Conservation (phyloP, 2,797 vertebrate genomes). For the Harpagifer antarcticus region DNA sequence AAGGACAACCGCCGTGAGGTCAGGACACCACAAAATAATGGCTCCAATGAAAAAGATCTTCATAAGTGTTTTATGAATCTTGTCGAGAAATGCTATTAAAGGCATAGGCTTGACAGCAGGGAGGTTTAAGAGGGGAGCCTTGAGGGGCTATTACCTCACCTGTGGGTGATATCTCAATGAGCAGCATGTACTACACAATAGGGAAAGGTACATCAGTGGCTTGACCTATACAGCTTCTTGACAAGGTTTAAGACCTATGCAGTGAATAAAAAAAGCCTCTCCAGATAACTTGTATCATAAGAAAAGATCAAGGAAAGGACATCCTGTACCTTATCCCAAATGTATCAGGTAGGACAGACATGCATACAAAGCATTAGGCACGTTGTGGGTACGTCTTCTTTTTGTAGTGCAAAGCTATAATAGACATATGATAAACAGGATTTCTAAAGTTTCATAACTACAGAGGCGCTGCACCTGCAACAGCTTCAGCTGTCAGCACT, state of each 20-base stretch:
- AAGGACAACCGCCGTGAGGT: constrained; percentile 39
- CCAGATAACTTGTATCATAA: constrained; percentile 23
- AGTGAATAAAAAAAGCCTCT: constrained; percentile 41
- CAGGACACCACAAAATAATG: constrained; percentile 40
- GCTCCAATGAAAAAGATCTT: constrained; percentile 34
- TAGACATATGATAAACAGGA: not conserved
- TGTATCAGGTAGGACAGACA: not conserved
- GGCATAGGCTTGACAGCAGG: constrained; percentile 41
- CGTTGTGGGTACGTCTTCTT: constrained; percentile 4
- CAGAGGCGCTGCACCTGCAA: not conserved
- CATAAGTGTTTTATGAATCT: constrained; percentile 62
- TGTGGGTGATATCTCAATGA: constrained; percentile 60
- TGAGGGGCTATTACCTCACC: constrained; percentile 56
- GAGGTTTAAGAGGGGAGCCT: constrained; percentile 56
- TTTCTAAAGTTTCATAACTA: not conserved
- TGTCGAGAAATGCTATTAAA: constrained; percentile 57
- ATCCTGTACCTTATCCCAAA: constrained; percentile 4
- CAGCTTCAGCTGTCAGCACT: constrained; percentile 1
- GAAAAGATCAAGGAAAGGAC: constrained; percentile 25
- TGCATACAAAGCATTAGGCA: constrained; percentile 12
- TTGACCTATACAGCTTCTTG: constrained; percentile 51
- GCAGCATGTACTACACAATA: constrained; percentile 49
- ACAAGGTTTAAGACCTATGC: constrained; percentile 35
- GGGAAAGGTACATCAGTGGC: constrained; percentile 54
- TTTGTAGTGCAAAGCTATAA: not conserved